Percentiles rank a stretch among this genome's conserved stretches.
Conservation (phyloP, 1,140 invertebrate species). For the Aphaenogaster rudis region DNA sequence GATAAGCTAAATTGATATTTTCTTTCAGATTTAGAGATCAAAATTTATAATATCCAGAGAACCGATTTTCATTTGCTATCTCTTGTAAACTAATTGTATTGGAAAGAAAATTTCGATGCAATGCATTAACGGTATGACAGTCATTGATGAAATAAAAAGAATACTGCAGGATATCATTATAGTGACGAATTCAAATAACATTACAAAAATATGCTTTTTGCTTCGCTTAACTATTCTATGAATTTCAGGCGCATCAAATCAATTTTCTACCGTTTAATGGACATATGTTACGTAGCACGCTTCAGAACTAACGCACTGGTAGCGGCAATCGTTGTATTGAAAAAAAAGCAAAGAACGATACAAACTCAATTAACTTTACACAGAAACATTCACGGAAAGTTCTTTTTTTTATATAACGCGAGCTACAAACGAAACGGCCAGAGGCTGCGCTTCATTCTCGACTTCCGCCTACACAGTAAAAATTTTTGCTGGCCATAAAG, state of each 20-base stretch:
- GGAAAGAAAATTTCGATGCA: not conserved
- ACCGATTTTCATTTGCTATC: not conserved
- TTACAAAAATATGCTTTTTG: constrained; percentile 17
- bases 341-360: constrained; percentile 25
- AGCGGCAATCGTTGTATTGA: constrained; percentile 9
- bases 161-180: constrained; percentile 2
- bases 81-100: not conserved
- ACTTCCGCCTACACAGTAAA: constrained; percentile 34
- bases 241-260: constrained; percentile 33
- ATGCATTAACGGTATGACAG: not conserved
- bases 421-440: not conserved
- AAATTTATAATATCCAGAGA: not conserved
- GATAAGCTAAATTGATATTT: not conserved
- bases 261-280: constrained; percentile 54
- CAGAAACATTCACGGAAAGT: constrained; percentile 36
- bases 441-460: constrained; percentile 35
- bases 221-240: not conserved
- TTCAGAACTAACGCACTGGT: constrained; percentile 15
- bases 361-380: constrained; percentile 63
- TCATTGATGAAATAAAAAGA: not conserved
- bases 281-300: constrained; percentile 26
- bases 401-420: constrained; percentile 31
- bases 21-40: not conserved
- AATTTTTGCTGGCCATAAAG: constrained; percentile 43
- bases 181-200: constrained; percentile 1